Base-by-base conservation (phyloP, 2,888 invertebrate species). In the Ennomos fuscantarius region DNA sequence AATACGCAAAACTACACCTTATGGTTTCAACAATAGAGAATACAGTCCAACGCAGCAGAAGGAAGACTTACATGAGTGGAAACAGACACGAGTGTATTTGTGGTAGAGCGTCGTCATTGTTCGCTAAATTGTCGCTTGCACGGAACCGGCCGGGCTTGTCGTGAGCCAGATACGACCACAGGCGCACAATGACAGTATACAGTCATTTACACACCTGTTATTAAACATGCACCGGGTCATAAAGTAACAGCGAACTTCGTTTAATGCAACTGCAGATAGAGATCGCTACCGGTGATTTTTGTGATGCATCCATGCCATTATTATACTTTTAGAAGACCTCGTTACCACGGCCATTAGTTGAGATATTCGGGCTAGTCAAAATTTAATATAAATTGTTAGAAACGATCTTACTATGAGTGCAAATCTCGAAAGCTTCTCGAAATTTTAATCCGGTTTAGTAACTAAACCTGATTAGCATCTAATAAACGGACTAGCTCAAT, bases 71-170 rank as follows among this genome's bases (percentile, higher is more conserved):
- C 79, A 85, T 82, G 83, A 79, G 76, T 83, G 82, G 79, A 80
- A 81, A 81, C 83, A 82, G 82, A 82, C 81, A 78, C 78, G 83
- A 82, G 81, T 84, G 84, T 87, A 87, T 87, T 89, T 89, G 91
- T 81, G 88, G 89, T 83, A 77, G 79, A 87, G 87, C 88, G 83
- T 89, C 86, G 89, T 89, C 90, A 91, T 91, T 91, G 91, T 91
- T 91, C 90, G 89, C 88, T 89, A 90, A 91, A 91, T 90, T 90
- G 90, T 91, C 90, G 89, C 86, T 87, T 83, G 90, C 90, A 90
- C 84, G 90, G 83, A 90, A 89, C 89, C 89, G 86, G 87, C 89
- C 84, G 66, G 78, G 87, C 88, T 82, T 86, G 90, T 89, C 90
- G 91, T 89, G 89, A 87, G 87, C 80, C 87, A 87, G 87, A 87